Percentiles rank a stretch among this genome's conserved stretches.
Conservation (phyloP, 2,797 vertebrate genomes). For the Phrynocephalus guinanensis region DNA sequence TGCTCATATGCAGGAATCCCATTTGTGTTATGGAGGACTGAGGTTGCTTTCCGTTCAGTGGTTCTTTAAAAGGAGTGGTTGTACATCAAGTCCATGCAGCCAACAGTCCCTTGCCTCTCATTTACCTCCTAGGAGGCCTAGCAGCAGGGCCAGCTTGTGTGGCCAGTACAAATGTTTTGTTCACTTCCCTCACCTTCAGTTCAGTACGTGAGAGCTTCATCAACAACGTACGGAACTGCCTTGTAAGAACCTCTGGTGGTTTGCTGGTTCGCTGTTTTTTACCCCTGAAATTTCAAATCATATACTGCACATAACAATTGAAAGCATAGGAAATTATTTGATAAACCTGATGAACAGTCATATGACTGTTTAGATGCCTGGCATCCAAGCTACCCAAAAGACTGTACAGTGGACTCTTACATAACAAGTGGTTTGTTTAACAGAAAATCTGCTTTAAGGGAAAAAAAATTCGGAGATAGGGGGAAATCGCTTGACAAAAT, state of each 20-base stretch:
- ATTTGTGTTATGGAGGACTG: constrained; percentile 41
- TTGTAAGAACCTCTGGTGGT: not conserved
- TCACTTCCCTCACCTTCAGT: not conserved
- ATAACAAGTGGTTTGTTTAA: too few species aligned
- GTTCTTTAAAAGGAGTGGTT: not conserved
- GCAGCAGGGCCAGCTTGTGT: not conserved
- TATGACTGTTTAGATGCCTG: not conserved
- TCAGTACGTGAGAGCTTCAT: too few species aligned
- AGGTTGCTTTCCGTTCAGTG: not conserved
- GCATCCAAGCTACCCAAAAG: too few species aligned
- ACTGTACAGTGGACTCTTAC: too few species aligned
- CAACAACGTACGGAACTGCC: not conserved
- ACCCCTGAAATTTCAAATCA: not conserved
- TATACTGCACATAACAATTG: not conserved
- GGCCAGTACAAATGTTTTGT: not conserved
- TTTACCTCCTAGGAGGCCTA: not conserved
- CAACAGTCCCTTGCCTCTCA: too few species aligned
- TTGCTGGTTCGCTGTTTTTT: not conserved
- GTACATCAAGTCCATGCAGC: not conserved
- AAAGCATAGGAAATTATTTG: not conserved
- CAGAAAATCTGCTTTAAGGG: too few species aligned
- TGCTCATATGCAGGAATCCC: constrained; percentile 31
- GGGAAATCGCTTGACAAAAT: too few species aligned
- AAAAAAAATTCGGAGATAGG: too few species aligned
- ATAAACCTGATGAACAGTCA: not conserved